phyloP scores from a whole-genome alignment of 2,113 vertebrate species.

The Phylloscopus trochilus region DNA sequence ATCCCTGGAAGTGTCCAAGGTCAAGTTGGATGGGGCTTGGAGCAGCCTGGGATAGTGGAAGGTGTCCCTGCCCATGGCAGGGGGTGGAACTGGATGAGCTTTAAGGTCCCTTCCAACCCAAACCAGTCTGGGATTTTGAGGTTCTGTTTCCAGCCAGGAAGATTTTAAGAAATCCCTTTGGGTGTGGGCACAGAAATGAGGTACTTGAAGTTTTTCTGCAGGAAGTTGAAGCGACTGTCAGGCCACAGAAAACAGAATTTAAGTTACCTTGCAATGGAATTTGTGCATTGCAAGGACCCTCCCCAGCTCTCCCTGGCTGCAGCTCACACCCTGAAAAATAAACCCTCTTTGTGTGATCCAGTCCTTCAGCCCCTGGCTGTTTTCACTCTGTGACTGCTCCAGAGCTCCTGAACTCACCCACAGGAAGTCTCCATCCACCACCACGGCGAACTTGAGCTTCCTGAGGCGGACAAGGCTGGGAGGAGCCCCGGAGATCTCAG shows the following conservation, averaged over 20 bases:
- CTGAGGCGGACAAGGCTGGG: conserved; percentile 71
- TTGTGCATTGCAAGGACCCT: neutral
- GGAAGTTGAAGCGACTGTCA: neutral
- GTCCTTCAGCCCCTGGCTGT: too few species aligned
- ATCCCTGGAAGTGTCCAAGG: neutral
- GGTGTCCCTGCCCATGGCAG: neutral
- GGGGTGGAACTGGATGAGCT: neutral
- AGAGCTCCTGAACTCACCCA: conserved; percentile 74
- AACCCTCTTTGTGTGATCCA: neutral
- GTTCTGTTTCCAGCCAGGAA: neutral
- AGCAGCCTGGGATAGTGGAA: neutral
- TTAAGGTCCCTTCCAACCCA: neutral
- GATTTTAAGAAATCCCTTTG: neutral
- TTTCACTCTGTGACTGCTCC: neutral
- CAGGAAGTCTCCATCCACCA: conserved; percentile 72
- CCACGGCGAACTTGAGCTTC: conserved; percentile 81
- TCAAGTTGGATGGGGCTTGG: fast-evolving
- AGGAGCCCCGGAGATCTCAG: conserved; percentile 71
- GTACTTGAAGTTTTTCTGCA: fast-evolving
- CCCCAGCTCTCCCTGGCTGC: neutral
- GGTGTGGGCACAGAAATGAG: neutral
- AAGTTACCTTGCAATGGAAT: neutral
- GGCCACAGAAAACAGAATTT: neutral
- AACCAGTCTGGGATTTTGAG: neutral
- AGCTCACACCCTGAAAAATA: neutral